phyloP scores from a whole-genome alignment of 2,888 invertebrate genomes.

The Busseola fusca region DNA sequence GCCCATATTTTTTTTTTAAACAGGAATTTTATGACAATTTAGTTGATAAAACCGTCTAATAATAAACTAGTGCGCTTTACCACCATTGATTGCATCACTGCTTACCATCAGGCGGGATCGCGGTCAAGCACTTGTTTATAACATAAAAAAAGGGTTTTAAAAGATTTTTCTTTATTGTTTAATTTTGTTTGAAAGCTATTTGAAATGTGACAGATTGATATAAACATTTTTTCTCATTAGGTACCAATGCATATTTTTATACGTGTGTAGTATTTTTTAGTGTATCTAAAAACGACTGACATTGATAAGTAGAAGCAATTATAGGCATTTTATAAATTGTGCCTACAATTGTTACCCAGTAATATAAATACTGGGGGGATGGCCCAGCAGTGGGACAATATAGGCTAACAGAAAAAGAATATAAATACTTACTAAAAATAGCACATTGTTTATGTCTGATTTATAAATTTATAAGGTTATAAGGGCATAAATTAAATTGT shows the following conservation, averaged over 20 bases:
- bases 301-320: background rate
- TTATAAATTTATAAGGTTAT: constrained; percentile 5
- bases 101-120: too few species aligned
- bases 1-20: background rate
- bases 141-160: too few species aligned
- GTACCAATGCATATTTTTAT: background rate
- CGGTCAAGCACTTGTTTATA: too few species aligned
- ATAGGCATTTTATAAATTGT: background rate
- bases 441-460: constrained; percentile 11
- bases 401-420: too few species aligned
- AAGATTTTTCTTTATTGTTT: too few species aligned
- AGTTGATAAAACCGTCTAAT: too few species aligned
- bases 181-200: background rate
- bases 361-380: constrained; percentile 8
- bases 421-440: background rate
- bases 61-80: too few species aligned
- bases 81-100: too few species aligned
- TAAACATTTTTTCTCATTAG: background rate
- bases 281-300: background rate
- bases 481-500: constrained; percentile 10
- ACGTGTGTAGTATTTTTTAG: background rate
- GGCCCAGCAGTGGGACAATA: too few species aligned
- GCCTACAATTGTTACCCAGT: background rate
- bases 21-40: too few species aligned
- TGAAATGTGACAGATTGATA: background rate